Conservation (phyloP, 2,113 vertebrate genomes). For the Bufo gargarizans region DNA sequence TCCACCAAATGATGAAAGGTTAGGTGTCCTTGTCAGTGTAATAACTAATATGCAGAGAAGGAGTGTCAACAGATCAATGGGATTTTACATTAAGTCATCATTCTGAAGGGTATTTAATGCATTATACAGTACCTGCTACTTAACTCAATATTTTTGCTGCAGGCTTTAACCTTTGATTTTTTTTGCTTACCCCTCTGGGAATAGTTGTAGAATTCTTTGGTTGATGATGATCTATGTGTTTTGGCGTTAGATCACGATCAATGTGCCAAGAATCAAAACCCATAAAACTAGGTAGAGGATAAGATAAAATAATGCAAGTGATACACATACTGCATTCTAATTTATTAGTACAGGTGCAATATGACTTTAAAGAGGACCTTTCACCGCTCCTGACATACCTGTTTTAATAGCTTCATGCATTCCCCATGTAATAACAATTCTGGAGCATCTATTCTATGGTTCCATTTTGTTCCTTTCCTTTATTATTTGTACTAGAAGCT, state of each 20-base stretch:
- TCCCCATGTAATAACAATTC: no score
- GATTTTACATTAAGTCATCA: not conserved
- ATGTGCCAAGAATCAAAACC: not conserved
- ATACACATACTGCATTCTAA: not conserved
- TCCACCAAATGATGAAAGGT: not conserved
- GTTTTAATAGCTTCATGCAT: no score
- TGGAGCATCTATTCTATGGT: no score
- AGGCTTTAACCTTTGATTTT: slow-evolving; percentile 18
- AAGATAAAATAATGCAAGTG: not conserved
- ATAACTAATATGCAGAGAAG: not conserved
- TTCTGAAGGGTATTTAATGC: slow-evolving; percentile 31
- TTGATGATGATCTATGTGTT: slow-evolving; percentile 5
- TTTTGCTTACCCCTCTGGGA: not conserved
- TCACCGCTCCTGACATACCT: no score
- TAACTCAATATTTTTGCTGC: slow-evolving; percentile 18
- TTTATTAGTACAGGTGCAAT: not conserved
- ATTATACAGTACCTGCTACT: slow-evolving; percentile 3
- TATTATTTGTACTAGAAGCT: no score
- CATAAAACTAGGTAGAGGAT: not conserved
- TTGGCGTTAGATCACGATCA: not conserved
- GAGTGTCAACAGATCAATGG: slow-evolving; percentile 10
- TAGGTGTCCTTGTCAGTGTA: not conserved
- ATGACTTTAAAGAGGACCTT: no score
- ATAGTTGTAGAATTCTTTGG: slow-evolving; percentile 14
- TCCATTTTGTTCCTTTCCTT: no score